These are phyloP conservation scores for Odocoileus virginianus DNA, from an alignment of 2,113 vertebrate genomes.

Conservation along the genomic window DNA sequence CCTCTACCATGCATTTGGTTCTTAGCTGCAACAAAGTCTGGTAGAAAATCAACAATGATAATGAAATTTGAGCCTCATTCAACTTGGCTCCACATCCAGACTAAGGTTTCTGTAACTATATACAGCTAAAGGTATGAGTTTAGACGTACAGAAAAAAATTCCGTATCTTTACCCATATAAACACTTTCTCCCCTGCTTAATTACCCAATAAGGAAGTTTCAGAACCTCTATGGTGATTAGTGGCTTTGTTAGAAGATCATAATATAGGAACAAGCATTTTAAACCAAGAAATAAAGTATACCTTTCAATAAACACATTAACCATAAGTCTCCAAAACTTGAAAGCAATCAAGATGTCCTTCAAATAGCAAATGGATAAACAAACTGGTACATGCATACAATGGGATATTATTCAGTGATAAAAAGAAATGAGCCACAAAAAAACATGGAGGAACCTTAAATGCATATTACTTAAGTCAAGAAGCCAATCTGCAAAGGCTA, in stretches of 20 bases:
- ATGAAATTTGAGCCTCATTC: not conserved
- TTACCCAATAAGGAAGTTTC: not conserved
- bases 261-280: not conserved
- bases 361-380: not conserved
- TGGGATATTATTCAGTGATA: not conserved
- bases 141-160: not conserved
- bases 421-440: not conserved
- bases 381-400: not conserved
- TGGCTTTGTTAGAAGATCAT: not conserved
- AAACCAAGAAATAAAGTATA: not conserved
- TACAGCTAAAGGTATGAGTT: not conserved
- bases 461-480: not conserved
- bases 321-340: not conserved
- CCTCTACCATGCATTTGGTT: not conserved
- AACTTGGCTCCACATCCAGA: not conserved
- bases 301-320: not conserved
- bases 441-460: not conserved
- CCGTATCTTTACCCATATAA: not conserved
- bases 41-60: not conserved
- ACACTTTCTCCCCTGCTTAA: not conserved
- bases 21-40: not conserved
- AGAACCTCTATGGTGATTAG: not conserved
- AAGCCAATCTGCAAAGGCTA: not conserved
- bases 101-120: not conserved
- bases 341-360: not conserved